Evolutionary conservation across 2,113 vertebrate species (phyloP).

Genomic region (Oenanthe oenanthe): DNA sequence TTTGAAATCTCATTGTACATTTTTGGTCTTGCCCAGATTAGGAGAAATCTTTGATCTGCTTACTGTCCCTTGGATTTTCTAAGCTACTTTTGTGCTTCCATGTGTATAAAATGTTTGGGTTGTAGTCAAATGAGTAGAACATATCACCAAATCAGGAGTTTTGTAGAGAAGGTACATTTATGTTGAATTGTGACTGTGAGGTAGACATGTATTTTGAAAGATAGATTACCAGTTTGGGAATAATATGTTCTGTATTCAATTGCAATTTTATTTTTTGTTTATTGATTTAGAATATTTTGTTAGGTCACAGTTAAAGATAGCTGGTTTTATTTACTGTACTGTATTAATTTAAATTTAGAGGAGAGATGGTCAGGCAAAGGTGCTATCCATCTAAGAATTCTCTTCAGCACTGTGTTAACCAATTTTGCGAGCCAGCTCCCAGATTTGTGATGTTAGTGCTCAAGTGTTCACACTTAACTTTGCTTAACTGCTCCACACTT

Average conservation of each 20-base stretch:
- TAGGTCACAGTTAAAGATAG: not conserved
- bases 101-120: not conserved
- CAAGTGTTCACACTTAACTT: not conserved
- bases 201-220: not conserved
- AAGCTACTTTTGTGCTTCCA: slow-evolving; percentile 12
- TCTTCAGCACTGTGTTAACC: not conserved
- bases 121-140: not conserved
- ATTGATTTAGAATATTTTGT: not conserved
- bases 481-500: not conserved
- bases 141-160: not conserved
- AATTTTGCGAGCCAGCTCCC: not conserved
- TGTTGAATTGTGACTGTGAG: not conserved
- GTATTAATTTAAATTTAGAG: not conserved
- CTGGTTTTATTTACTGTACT: not conserved
- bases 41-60: slow-evolving; percentile 44
- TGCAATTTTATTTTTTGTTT: not conserved
- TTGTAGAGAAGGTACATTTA: not conserved
- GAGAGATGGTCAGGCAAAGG: not conserved
- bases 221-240: not conserved
- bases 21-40: not conserved
- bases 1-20: not conserved
- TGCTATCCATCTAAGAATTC: not conserved
- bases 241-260: not conserved
- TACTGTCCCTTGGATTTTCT: not conserved
- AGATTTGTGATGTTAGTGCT: not conserved